Evolutionary conservation across 2,888 invertebrate genomes (phyloP).

Genomic region (Hipparchia sbordonii): DNA sequence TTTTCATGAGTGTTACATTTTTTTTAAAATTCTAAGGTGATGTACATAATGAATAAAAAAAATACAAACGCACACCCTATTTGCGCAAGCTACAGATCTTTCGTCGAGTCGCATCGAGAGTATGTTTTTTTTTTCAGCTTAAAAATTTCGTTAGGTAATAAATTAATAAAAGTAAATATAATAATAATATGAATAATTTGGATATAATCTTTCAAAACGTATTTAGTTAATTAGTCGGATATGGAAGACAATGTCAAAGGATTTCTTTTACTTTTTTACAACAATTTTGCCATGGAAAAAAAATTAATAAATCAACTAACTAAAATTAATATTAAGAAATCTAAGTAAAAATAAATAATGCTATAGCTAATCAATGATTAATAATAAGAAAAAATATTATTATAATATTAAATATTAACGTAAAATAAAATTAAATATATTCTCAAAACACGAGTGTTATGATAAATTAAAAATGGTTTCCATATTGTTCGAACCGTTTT

Average conservation of each 20-base stretch:
- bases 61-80: no score
- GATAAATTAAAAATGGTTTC: background rate
- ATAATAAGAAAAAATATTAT: background rate
- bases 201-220: background rate
- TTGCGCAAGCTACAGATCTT: no score
- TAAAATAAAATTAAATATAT: background rate
- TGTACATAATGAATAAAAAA: no score
- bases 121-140: background rate
- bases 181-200: constrained; percentile 2
- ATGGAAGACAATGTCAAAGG: constrained; percentile 15
- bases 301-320: background rate
- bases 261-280: background rate
- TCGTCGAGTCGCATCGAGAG: no score
- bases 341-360: constrained; percentile 11
- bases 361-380: constrained; percentile 1
- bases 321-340: constrained; percentile 2
- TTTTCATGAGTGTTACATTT: no score
- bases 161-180: background rate
- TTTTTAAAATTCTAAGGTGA: no score
- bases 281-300: background rate
- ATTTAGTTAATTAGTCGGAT: background rate
- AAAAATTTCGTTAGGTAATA: background rate
- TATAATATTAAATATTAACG: background rate
- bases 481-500: background rate
- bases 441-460: background rate